Percentiles rank a stretch among this genome's conserved stretches.
phyloP scores from a whole-genome alignment of 2,888 invertebrate species.

The Panopea generosa region DNA sequence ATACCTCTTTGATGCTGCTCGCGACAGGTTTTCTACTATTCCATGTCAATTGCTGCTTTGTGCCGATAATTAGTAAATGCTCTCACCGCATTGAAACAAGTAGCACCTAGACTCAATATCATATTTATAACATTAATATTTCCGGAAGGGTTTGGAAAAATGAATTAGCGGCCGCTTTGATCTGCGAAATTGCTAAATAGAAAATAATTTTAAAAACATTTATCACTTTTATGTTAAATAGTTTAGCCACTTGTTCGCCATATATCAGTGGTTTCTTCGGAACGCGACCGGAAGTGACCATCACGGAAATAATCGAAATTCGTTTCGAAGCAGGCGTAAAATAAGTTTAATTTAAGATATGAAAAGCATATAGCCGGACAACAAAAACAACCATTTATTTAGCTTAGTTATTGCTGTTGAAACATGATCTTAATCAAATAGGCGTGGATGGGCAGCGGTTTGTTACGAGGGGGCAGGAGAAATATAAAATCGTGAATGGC shows the following conservation, averaged over 20 bases:
- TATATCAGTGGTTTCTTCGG: conserved; percentile 20
- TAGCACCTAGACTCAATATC: conserved; percentile 15
- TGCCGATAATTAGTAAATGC: conserved; percentile 46
- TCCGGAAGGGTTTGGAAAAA: conserved; percentile 43
- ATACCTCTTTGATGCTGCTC: conserved; percentile 41
- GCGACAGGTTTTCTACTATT: conserved; percentile 46
- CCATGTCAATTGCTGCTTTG: conserved; percentile 57
- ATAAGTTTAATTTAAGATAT: no score
- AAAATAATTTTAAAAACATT: conserved; percentile 42
- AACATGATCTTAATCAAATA: no score
- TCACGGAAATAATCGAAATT: background rate
- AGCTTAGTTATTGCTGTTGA: no score
- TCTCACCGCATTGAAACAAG: conserved; percentile 37
- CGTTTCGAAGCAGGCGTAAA: background rate
- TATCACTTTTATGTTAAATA: conserved; percentile 44
- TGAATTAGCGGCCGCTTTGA: conserved; percentile 50
- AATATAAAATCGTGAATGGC: no score
- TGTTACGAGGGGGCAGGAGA: no score
- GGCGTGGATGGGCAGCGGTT: no score
- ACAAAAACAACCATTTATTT: no score
- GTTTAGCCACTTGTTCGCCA: conserved; percentile 41
- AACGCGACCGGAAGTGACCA: no score
- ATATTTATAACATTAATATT: conserved; percentile 39
- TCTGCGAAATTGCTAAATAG: conserved; percentile 50
- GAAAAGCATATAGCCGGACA: no score